phyloP scores from a whole-genome alignment of 2,888 invertebrate species.

The Proisotoma minuta region DNA sequence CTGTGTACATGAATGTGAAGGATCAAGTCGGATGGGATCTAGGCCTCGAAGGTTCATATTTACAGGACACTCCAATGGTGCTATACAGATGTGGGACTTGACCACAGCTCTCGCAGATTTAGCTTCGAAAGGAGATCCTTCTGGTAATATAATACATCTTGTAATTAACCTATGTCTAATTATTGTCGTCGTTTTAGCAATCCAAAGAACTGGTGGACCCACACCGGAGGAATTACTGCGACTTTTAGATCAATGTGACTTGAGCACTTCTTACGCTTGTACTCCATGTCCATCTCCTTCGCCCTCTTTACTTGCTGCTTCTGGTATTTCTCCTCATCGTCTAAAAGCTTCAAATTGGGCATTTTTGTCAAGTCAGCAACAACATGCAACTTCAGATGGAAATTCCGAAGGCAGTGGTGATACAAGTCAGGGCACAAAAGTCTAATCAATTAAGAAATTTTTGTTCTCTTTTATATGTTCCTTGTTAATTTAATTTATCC shows the following conservation, averaged over 20 bases:
- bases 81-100: slow-evolving; percentile 97
- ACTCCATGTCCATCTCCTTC: slow-evolving; percentile 76
- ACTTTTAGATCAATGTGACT: slow-evolving; percentile 87
- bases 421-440: not conserved
- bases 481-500: not conserved
- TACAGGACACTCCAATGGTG: slow-evolving; percentile 87
- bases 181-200: slow-evolving; percentile 51
- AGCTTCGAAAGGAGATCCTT: slow-evolving; percentile 55
- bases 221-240: slow-evolving; percentile 84
- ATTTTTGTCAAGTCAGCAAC: slow-evolving; percentile 48
- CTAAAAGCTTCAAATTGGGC: slow-evolving; percentile 51
- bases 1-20: slow-evolving; percentile 96
- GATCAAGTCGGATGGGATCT: slow-evolving; percentile 86
- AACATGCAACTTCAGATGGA: slow-evolving; percentile 13
- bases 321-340: slow-evolving; percentile 48
- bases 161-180: not conserved
- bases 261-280: slow-evolving; percentile 71
- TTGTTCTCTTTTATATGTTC: not conserved
- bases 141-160: too few relatives aligned
- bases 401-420: not conserved
- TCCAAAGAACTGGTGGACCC: slow-evolving; percentile 76
- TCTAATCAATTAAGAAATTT: not conserved
- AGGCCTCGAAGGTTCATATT: slow-evolving; percentile 80
- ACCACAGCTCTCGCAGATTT: slow-evolving; percentile 90
- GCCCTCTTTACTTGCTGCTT: slow-evolving; percentile 56